These are phyloP conservation scores for Autographa gamma DNA, from an alignment of 2,888 invertebrate species.

Conservation along the genomic window DNA sequence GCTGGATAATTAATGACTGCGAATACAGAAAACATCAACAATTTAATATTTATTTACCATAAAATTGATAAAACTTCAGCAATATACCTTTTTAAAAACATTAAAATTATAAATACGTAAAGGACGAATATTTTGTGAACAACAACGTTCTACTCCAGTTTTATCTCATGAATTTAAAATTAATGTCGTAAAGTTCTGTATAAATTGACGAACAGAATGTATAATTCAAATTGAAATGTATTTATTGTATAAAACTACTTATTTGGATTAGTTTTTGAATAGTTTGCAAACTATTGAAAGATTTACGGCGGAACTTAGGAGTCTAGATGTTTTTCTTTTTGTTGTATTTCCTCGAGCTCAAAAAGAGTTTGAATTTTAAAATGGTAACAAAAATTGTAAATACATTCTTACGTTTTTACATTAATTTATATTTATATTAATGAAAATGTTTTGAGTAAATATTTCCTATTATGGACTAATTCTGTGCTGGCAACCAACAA, in stretches of 20 bases:
- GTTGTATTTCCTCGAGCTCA: neutral
- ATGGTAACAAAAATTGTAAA: neutral
- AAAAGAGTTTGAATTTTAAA: neutral
- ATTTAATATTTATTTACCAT: neutral
- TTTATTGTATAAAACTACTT: slow-evolving; percentile 30
- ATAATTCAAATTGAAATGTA: slow-evolving; percentile 32
- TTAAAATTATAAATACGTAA: slow-evolving; percentile 13
- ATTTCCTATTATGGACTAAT: no score
- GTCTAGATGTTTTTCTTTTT: neutral
- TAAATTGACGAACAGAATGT: slow-evolving; percentile 43
- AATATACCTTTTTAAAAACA: slow-evolving; percentile 8
- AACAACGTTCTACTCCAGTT: slow-evolving; percentile 29
- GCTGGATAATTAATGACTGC: no score
- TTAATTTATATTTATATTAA: no score
- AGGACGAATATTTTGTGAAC: slow-evolving; percentile 23
- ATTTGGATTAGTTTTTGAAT: slow-evolving; percentile 19
- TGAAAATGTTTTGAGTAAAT: no score
- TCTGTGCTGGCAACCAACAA: no score
- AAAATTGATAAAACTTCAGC: neutral
- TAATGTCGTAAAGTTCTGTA: slow-evolving; percentile 32
- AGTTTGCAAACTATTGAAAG: slow-evolving; percentile 9
- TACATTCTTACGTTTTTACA: no score
- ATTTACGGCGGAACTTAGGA: slow-evolving; percentile 14
- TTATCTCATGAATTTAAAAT: slow-evolving; percentile 54
- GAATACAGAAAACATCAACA: neutral